phyloP scores from a whole-genome alignment of 2,888 invertebrate genomes.

The Troides aeacus region DNA sequence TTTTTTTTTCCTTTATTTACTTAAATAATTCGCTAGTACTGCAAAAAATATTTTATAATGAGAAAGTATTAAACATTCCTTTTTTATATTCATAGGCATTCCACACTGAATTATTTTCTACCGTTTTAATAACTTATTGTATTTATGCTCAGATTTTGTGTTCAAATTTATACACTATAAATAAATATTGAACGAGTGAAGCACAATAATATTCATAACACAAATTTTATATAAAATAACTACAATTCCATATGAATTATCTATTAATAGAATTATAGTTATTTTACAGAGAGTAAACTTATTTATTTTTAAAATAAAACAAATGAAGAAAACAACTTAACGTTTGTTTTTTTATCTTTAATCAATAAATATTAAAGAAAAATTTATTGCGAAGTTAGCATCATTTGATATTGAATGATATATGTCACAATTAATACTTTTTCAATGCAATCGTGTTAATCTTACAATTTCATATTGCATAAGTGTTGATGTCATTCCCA shows the following conservation, averaged over 20 bases:
- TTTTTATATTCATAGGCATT: not conserved
- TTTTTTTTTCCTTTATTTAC: not conserved
- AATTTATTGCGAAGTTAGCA: not conserved
- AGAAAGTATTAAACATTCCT: not conserved
- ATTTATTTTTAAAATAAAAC: not conserved
- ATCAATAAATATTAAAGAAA: not conserved
- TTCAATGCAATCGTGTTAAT: constrained; percentile 3
- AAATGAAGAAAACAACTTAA: not conserved
- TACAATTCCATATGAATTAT: not conserved
- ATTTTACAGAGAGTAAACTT: not conserved
- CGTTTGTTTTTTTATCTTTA: not conserved
- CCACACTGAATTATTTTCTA: not conserved
- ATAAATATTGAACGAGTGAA: not conserved
- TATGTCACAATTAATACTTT: not conserved
- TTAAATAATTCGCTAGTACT: not conserved
- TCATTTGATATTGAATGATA: not conserved
- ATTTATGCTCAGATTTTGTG: constrained; percentile 4
- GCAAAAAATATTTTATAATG: not conserved
- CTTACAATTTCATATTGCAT: not conserved
- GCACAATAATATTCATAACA: constrained; percentile 18
- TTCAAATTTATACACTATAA: constrained; percentile 20
- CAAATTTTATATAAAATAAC: not conserved
- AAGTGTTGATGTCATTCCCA: not conserved
- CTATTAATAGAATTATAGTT: not conserved
- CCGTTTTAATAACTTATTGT: not conserved